These are phyloP conservation scores for Xiphophorus birchmanni DNA, from an alignment of 2,797 vertebrate genomes.

Conservation along the genomic window DNA sequence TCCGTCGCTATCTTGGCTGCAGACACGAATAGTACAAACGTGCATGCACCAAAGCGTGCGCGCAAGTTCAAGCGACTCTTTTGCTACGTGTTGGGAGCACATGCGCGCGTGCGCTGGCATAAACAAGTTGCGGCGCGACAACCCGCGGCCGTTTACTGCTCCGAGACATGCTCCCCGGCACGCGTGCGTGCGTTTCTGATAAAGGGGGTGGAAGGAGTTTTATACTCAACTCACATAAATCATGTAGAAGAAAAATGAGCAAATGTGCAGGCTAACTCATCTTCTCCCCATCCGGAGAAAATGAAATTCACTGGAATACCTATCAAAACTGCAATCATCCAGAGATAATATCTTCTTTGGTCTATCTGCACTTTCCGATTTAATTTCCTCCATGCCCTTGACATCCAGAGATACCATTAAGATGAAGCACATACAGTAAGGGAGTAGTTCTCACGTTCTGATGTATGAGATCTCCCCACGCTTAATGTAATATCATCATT, in stretches of 20 bases:
- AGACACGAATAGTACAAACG: constrained; percentile 39
- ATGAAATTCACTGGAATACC: constrained; percentile 99
- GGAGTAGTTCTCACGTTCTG: constrained; percentile 91
- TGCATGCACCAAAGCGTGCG: constrained; percentile 22
- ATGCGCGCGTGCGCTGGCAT: constrained; percentile 74
- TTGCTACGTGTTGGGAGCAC: constrained; percentile 21
- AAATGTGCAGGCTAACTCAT: constrained; percentile 99
- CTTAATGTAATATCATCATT: constrained; percentile 99
- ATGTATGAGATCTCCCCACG: constrained; percentile 89
- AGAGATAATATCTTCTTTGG: constrained; percentile 99
- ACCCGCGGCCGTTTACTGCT: constrained; percentile 88
- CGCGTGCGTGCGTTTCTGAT: constrained; percentile 56
- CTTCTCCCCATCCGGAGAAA: constrained; percentile 96
- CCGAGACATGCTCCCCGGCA: neutral
- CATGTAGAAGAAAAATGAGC: constrained; percentile 99
- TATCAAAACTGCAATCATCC: constrained; percentile 99
- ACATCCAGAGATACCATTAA: constrained; percentile 99
- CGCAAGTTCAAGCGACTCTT: constrained; percentile 28
- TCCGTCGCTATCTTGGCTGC: constrained; percentile 59
- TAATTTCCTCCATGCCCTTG: constrained; percentile 99
- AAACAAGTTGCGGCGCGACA: constrained; percentile 86
- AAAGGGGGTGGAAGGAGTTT: constrained; percentile 82
- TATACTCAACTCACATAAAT: constrained; percentile 99
- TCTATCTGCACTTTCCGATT: constrained; percentile 99
- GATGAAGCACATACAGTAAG: constrained; percentile 98